Conservation (phyloP, 2,113 vertebrate species). For the Naja naja region DNA sequence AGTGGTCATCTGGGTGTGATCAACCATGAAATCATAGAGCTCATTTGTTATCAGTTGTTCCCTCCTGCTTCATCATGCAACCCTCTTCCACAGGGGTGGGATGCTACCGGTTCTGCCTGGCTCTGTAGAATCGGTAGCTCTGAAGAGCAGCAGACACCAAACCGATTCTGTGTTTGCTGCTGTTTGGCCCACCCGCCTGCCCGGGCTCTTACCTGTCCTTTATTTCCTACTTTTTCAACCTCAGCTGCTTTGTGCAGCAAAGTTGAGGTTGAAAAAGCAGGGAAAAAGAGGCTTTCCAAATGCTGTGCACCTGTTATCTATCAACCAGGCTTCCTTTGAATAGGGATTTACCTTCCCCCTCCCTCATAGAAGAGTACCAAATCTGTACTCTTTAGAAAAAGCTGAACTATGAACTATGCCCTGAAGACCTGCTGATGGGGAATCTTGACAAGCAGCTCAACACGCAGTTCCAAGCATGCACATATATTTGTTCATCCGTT, state of each 20-base stretch:
- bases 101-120: no score
- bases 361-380: not conserved
- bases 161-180: no score
- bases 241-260: no score
- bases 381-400: not conserved
- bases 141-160: no score
- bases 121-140: no score
- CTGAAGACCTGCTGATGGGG: not conserved
- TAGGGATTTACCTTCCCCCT: not conserved
- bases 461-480: not conserved
- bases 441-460: not conserved
- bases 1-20: not conserved
- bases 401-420: not conserved
- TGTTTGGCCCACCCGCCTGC: no score
- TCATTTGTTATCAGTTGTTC: not conserved
- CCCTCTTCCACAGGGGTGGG: no score
- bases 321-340: not conserved
- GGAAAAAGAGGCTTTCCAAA: no score
- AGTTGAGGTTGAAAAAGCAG: no score
- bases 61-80: not conserved
- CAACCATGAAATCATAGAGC: not conserved
- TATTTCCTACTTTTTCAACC: no score
- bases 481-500: not conserved
- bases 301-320: not conserved
- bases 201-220: no score